phyloP scores from a whole-genome alignment of 2,888 invertebrate genomes.

The Sarcophaga rosellei region DNA sequence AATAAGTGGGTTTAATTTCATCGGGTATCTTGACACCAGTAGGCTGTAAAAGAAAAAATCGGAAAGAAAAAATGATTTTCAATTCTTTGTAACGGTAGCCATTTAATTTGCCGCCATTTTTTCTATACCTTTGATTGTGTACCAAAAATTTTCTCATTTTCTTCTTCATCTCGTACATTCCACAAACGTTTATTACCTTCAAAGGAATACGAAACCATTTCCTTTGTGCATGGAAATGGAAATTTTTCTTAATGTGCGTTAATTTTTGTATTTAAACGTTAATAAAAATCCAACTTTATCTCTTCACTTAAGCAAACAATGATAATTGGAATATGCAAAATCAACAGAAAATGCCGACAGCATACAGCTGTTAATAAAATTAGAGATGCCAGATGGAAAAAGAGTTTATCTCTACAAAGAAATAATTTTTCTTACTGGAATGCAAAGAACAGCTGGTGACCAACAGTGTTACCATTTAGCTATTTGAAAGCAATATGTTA shows the following conservation, averaged over 20 bases:
- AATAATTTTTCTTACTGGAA: too few species aligned
- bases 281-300: slow-evolving; percentile 31
- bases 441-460: too few species aligned
- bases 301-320: slow-evolving; percentile 29
- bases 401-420: too few species aligned
- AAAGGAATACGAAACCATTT: slow-evolving; percentile 73
- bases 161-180: slow-evolving; percentile 71
- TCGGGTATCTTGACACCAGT: slow-evolving; percentile 68
- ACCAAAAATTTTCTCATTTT: slow-evolving; percentile 68
- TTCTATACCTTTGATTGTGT: slow-evolving; percentile 27
- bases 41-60: slow-evolving; percentile 44
- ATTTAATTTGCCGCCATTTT: slow-evolving; percentile 20
- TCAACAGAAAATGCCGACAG: not conserved
- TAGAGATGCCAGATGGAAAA: too few species aligned
- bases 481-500: too few species aligned
- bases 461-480: too few species aligned
- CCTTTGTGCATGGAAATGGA: not conserved
- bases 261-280: slow-evolving; percentile 10
- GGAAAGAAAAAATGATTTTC: not conserved
- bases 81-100: slow-evolving; percentile 7
- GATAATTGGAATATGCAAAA: too few species aligned
- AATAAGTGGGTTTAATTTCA: slow-evolving; percentile 62
- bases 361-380: not conserved
- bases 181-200: slow-evolving; percentile 70
- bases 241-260: not conserved